phyloP scores from a whole-genome alignment of 2,797 vertebrate genomes.

The Gadopsis marmoratus region DNA sequence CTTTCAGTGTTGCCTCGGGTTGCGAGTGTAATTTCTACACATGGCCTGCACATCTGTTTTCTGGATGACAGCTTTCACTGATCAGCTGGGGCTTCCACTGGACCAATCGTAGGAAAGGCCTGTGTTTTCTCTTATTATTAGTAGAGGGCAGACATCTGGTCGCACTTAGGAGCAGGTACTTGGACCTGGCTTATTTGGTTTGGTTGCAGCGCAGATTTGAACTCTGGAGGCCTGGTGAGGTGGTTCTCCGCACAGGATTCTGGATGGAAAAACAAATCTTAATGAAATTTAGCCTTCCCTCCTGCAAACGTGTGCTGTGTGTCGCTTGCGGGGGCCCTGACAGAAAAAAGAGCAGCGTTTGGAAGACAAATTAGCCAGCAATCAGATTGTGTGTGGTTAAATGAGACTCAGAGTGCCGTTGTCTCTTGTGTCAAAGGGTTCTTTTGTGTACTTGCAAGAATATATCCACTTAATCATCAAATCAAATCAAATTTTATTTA shows the following conservation, averaged over 20 bases:
- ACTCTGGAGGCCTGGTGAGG: slow-evolving; percentile 65
- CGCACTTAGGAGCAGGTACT: slow-evolving; percentile 75
- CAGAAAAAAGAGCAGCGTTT: slow-evolving; percentile 35
- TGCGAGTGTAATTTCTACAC: slow-evolving; percentile 35
- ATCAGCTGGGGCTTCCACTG: slow-evolving; percentile 73
- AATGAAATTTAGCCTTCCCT: slow-evolving; percentile 71
- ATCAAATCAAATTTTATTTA: no score
- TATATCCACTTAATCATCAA: background rate
- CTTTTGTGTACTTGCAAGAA: slow-evolving; percentile 8
- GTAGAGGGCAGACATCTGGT: slow-evolving; percentile 82
- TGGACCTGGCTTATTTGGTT: slow-evolving; percentile 64
- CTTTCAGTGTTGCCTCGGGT: slow-evolving; percentile 55
- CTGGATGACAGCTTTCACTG: slow-evolving; percentile 75
- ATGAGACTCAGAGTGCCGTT: background rate
- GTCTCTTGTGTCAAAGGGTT: background rate
- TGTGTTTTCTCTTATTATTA: slow-evolving; percentile 69
- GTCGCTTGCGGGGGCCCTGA: slow-evolving; percentile 38
- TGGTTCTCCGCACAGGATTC: slow-evolving; percentile 41
- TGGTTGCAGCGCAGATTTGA: slow-evolving; percentile 73
- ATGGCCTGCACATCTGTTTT: slow-evolving; percentile 76
- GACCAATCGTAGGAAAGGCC: slow-evolving; percentile 64
- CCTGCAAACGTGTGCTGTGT: slow-evolving; percentile 45
- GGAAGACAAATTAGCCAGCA: slow-evolving; percentile 36
- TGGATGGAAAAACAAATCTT: slow-evolving; percentile 78
- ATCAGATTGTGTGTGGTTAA: slow-evolving; percentile 19